These are phyloP conservation scores for Diadophis punctatus DNA, from an alignment of 2,113 vertebrate species.

Conservation along the genomic window DNA sequence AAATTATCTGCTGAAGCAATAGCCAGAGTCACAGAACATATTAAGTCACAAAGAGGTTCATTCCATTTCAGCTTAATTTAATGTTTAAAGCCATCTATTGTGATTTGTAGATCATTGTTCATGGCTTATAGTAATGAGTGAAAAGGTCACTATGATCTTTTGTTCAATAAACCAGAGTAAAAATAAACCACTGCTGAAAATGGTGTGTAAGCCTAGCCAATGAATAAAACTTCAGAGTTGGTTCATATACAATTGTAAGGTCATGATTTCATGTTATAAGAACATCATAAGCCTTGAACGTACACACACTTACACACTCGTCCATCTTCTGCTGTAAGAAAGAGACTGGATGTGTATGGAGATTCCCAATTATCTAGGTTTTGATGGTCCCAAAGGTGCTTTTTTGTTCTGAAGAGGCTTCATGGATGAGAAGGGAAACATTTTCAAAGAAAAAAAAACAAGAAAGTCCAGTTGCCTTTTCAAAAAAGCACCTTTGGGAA, in stretches of 20 bases:
- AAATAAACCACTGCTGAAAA: neutral
- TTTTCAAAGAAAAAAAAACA: neutral
- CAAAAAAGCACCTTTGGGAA: neutral
- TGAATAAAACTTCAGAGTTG: neutral
- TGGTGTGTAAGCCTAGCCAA: neutral
- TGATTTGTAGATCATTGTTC: neutral
- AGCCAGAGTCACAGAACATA: neutral
- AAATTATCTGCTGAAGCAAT: neutral
- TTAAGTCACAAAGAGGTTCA: neutral
- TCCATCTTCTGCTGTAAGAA: neutral
- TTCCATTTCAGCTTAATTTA: neutral
- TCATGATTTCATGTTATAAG: neutral
- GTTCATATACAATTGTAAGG: neutral
- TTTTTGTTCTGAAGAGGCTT: neutral
- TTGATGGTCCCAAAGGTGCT: neutral
- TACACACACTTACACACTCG: neutral
- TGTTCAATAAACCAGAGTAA: neutral
- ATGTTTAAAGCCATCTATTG: neutral
- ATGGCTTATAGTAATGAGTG: neutral
- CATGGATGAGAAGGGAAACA: neutral
- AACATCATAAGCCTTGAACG: neutral
- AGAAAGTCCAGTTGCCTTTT: neutral
- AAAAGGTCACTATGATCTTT: neutral
- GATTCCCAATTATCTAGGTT: neutral
- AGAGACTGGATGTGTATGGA: neutral